phyloP scores from a whole-genome alignment of 2,797 vertebrate species.

The Malurus leucopterus region DNA sequence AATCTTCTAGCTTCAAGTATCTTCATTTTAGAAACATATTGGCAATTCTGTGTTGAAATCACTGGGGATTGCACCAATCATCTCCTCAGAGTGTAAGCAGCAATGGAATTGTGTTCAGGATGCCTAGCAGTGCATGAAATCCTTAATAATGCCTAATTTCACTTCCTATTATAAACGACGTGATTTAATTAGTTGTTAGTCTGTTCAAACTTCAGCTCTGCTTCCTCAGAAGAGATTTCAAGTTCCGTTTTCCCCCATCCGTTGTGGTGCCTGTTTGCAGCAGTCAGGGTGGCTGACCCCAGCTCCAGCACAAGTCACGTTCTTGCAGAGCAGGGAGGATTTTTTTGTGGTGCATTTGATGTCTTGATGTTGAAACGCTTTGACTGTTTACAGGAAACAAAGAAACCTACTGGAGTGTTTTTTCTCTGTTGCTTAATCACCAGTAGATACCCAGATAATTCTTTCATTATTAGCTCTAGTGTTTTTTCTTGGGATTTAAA shows the following conservation, averaged over 20 bases:
- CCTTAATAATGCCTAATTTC: conserved; percentile 39
- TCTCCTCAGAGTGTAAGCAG: conserved; percentile 11
- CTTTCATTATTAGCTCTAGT: not conserved
- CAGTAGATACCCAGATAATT: not conserved
- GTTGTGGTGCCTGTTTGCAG: not conserved
- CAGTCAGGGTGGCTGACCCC: not conserved
- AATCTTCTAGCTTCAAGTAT: not conserved
- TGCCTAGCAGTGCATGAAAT: conserved; percentile 14
- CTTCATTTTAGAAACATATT: conserved; percentile 1
- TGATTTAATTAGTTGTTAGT: conserved; percentile 16
- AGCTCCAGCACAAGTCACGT: not conserved
- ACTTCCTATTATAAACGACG: not conserved
- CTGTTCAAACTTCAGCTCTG: not conserved
- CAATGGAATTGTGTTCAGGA: conserved; percentile 28
- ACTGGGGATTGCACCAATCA: not conserved
- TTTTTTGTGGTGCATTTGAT: not conserved
- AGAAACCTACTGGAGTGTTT: not conserved
- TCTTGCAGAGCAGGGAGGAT: not conserved
- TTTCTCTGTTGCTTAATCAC: not conserved
- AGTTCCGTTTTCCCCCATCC: not conserved
- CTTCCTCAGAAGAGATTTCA: not conserved
- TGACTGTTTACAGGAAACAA: conserved; percentile 12
- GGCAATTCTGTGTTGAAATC: not conserved
- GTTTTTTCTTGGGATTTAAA: not conserved
- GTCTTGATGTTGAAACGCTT: not conserved